phyloP scores from a whole-genome alignment of 37 sponge, comb jelly and placozoan species.

The Tethya wilhelma region DNA sequence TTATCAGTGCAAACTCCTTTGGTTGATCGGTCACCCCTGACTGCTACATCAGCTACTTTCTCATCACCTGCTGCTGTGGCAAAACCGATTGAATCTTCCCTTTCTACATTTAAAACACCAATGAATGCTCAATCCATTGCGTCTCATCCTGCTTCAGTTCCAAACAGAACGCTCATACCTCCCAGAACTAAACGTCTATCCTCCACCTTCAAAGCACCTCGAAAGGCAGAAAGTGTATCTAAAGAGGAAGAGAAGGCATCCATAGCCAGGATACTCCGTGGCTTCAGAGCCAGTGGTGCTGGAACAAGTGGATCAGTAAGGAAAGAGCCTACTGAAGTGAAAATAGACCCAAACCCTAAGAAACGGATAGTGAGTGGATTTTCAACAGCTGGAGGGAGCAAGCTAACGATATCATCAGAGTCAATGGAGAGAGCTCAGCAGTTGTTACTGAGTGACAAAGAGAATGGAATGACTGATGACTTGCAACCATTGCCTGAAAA shows the following conservation, averaged over 20 bases:
- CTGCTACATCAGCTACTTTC: background rate
- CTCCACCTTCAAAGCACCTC: slow-evolving; percentile 57
- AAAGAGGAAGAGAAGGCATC: slow-evolving; percentile 56
- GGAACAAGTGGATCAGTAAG: too few relatives aligned
- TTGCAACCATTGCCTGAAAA: background rate
- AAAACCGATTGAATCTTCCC: background rate
- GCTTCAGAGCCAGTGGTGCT: slow-evolving; percentile 16
- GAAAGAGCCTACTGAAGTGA: background rate
- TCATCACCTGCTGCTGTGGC: background rate
- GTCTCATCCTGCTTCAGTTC: background rate
- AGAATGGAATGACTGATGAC: slow-evolving; percentile 7
- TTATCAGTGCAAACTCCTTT: too few relatives aligned
- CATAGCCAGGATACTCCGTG: slow-evolving; percentile 30
- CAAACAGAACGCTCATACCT: background rate
- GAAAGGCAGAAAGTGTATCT: slow-evolving; percentile 44
- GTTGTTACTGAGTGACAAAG: slow-evolving; percentile 16
- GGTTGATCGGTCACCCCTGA: background rate
- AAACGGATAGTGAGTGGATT: slow-evolving; percentile 1
- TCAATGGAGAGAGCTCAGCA: slow-evolving; percentile 25
- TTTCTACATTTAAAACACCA: too few relatives aligned
- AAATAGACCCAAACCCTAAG: background rate
- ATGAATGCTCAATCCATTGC: too few relatives aligned
- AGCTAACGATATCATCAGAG: slow-evolving; percentile 12
- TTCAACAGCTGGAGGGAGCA: slow-evolving; percentile 38
- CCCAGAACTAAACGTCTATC: background rate